A percentile compares a stretch with the other conserved stretches of the same genome.
phyloP scores from a whole-genome alignment of 2,113 vertebrate species.

The Oreotragus oreotragus region DNA sequence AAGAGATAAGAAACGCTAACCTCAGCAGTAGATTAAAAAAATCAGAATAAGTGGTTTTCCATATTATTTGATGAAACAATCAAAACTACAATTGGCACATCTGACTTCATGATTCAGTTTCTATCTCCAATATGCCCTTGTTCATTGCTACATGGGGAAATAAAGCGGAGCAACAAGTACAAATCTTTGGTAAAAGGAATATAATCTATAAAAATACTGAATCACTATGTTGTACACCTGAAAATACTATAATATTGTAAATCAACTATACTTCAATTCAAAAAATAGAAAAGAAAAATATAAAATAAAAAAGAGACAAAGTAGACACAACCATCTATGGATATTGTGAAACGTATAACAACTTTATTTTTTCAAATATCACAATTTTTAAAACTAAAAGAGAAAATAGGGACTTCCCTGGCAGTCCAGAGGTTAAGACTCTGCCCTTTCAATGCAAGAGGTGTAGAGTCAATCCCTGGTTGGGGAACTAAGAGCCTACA shows the following conservation, averaged over 20 bases:
- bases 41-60: not conserved
- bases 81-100: not conserved
- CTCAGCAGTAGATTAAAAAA: not conserved
- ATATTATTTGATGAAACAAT: not conserved
- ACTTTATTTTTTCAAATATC: not conserved
- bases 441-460: no score
- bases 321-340: not conserved
- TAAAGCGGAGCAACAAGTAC: not conserved
- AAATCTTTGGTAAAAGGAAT: not conserved
- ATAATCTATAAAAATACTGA: not conserved
- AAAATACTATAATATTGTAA: not conserved
- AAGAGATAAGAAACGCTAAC: not conserved
- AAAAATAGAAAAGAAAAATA: not conserved
- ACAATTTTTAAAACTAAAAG: not conserved
- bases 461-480: no score
- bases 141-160: not conserved
- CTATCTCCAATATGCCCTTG: not conserved
- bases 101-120: not conserved
- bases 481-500: no score
- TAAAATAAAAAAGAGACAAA: not conserved
- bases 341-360: not conserved
- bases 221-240: not conserved
- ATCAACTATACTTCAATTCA: not conserved
- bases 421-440: no score
- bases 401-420: not conserved